Evolutionary conservation across 2,797 vertebrate genomes (phyloP), one percentile per base, ranked within the genome.

Genomic region (Danio kyathit): DNA sequence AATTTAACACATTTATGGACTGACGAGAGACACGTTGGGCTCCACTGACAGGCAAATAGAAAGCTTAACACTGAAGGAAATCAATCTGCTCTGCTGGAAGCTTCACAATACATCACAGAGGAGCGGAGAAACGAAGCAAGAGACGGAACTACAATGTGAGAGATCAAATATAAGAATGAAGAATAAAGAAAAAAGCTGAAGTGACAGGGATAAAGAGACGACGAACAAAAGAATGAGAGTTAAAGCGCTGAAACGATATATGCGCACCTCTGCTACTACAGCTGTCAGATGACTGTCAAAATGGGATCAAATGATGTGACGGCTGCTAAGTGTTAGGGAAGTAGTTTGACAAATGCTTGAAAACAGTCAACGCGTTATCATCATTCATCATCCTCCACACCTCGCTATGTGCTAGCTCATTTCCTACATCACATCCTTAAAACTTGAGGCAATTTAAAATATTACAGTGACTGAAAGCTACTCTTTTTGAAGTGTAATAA

Each of bases 1-100:
- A 87, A 88, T 87, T 86, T 82, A 89, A 90, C 84, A 87, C 86
- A 84, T 83, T 51, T 82, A 87, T 86, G 85, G 84, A 89, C 88
- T 59, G 82, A 56, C 48, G 77, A 84, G 82, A 80, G 76, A 61
- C 65, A 82, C 46, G 41, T 83, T 80, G 84, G 86, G 88, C 86
- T 87, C 80, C 67, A 82, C 84, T 89, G 88, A 89, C 86, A 88
- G 87, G 87, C 88, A 86, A 87, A 92, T 88, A 87, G 83, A 89
- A 89, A 91, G 90, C 54, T 79, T 63, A 81, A 85, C 80, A 80
- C 60, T 67, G 66, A 66, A 57, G 86, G 88, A 89, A 92, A 92
- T 89, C 87, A 88, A 90, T 90, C 89, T 84, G 86, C 46, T 82
- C 82, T 66, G 70, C 61, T 13, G 73, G 88, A 86, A 87, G 84